Conservation (phyloP, 2,797 vertebrate species). For the Acrossocheilus fasciatus region DNA sequence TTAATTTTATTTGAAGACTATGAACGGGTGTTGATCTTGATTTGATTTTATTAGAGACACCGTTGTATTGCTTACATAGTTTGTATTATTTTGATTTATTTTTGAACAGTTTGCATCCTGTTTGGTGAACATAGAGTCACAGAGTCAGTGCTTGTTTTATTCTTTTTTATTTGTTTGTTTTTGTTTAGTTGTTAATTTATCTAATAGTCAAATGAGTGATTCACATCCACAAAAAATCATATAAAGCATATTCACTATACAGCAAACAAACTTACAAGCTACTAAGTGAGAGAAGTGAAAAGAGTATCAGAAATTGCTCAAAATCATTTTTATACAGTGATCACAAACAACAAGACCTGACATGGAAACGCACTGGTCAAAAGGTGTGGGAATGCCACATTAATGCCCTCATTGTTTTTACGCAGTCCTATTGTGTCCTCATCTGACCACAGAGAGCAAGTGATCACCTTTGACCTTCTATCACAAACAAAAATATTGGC, state of each 20-base stretch:
- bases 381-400: not conserved
- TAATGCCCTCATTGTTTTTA: not conserved
- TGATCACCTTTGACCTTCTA: not conserved
- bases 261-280: not conserved
- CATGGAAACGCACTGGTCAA: no score
- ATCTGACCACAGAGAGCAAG: not conserved
- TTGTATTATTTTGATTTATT: conserved; percentile 27
- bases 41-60: not conserved
- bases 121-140: conserved; percentile 18
- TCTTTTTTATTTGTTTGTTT: conserved; percentile 15
- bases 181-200: conserved; percentile 5
- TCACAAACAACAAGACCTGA: not conserved
- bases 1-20: not conserved
- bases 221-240: not conserved
- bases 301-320: not conserved
- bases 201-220: conserved; percentile 1
- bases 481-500: not conserved
- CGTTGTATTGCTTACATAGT: conserved; percentile 3
- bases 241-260: not conserved
- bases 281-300: not conserved
- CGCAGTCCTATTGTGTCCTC: not conserved
- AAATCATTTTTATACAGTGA: not conserved
- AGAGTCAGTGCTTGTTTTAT: not conserved
- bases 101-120: conserved; percentile 37
- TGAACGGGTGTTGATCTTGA: conserved; percentile 9